These are phyloP conservation scores for Bagarius yarrelli DNA, from an alignment of 2,113 vertebrate genomes.

Conservation along the genomic window DNA sequence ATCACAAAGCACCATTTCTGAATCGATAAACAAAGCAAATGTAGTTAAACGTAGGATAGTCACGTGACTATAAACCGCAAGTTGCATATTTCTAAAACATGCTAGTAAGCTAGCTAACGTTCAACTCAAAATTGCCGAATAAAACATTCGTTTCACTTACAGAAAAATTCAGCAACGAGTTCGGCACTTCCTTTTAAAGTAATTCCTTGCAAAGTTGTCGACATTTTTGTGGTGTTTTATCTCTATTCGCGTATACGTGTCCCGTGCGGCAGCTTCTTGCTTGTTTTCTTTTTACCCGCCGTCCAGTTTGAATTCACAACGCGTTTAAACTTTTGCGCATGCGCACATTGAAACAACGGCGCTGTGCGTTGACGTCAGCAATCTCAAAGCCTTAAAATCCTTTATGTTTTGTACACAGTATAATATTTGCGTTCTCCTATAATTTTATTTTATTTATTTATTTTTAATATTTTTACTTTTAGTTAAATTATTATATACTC, in stretches of 20 bases:
- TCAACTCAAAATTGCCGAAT: not conserved
- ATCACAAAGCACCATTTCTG: not conserved
- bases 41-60: not conserved
- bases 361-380: not conserved
- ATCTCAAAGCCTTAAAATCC: no score
- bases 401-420: no score
- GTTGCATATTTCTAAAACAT: not conserved
- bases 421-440: no score
- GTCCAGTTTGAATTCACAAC: conserved; percentile 65
- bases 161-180: conserved; percentile 90
- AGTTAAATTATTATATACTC: no score
- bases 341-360: conserved; percentile 35
- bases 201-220: conserved; percentile 77
- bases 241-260: not conserved
- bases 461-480: no score
- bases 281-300: conserved; percentile 59
- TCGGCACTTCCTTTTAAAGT: conserved; percentile 89
- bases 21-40: not conserved
- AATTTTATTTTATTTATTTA: no score
- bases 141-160: conserved; percentile 68
- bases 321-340: conserved; percentile 43
- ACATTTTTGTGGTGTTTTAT: conserved; percentile 58
- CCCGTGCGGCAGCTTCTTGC: fast-evolving
- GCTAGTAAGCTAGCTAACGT: not conserved
- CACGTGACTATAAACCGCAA: not conserved